Base-by-base conservation (phyloP, 2,888 invertebrate species). In the Scrobipalpa atriplicella region DNA sequence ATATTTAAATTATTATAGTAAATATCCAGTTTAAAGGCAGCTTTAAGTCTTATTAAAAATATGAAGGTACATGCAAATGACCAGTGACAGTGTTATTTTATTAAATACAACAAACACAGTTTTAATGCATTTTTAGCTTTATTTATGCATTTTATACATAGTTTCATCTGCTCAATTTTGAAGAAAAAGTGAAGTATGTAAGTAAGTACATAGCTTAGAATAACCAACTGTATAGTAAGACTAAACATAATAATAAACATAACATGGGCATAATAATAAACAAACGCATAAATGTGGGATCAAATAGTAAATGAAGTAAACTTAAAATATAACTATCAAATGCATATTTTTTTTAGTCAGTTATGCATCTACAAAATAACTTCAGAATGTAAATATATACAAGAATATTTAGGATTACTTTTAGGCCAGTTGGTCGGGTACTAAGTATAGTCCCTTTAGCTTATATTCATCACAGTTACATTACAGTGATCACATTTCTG, bases 101-200 rank as follows among this genome's bases (percentile, higher is more conserved):
- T 16, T 16, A 16, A 56, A 58, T 52, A 29, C 36, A 29, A 13
- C 29, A n/a, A 16, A 29, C 8, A 58, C n/a, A 58, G 36, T 38
- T 58, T 58, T 29, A n/a, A 71, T 75, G 76, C 78, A 79, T 80
- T 81, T 81, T 77, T 65, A 71, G 66, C 64, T 69, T 62, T 70
- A 66, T 69, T 68, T 70, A 65, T 78, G 78, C 79, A 80, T 83
- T 82, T 82, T 75, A 76, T 56, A 79, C 65, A 66, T 62, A 63
- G 66, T 78, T 77, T 74, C 77, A 73, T 73, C 72, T 79, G 85
- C 85, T 85, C 84, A 84, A 85, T 81, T 78, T 77, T 74, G 6
- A 60, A 39, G 29, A n/a, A 43, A 73, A 66, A 29, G 29, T 73
- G 71, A 62, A 72, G 73, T 71, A n/a, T n/a, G n/a, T n/a, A n/a